A percentile compares a stretch with the other conserved stretches of the same genome.
These are phyloP conservation scores for Lithobates sylvaticus DNA, from an alignment of 2,797 vertebrate genomes.

Conservation along the genomic window DNA sequence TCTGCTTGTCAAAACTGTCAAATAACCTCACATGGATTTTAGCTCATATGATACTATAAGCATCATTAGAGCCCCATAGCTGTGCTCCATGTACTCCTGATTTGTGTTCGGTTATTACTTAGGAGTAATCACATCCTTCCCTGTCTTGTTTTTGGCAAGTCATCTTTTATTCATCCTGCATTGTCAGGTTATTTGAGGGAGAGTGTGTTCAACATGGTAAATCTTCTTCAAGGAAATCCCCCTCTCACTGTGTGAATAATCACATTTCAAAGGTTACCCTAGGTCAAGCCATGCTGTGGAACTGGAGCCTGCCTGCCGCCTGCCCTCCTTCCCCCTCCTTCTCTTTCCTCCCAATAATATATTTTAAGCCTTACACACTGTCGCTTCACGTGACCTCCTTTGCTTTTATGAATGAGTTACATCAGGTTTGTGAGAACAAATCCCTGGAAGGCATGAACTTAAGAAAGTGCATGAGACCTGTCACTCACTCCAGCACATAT, in stretches of 20 bases:
- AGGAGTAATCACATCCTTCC: constrained; percentile 27
- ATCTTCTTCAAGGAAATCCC: constrained; percentile 57
- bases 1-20: constrained; percentile 23
- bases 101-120: constrained; percentile 35
- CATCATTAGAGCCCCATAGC: constrained; percentile 22
- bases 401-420: constrained; percentile 60
- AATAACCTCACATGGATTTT: constrained; percentile 6
- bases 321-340: background rate
- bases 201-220: accelerated
- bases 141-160: constrained; percentile 49
- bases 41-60: constrained; percentile 20
- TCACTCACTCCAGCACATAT: constrained; percentile 21
- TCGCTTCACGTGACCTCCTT: constrained; percentile 19
- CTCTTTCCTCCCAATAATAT: background rate
- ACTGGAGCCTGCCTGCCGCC: constrained; percentile 29
- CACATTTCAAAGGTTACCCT: background rate
- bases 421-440: constrained; percentile 60
- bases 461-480: constrained; percentile 50
- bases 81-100: background rate
- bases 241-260: constrained; percentile 53
- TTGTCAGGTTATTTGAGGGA: constrained; percentile 23
- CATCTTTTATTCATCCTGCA: constrained; percentile 50
- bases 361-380: background rate
- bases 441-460: constrained; percentile 59
- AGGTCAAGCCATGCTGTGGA: constrained; percentile 13